Evolutionary conservation across 1,140 invertebrate species (phyloP).

Genomic region (Caenorhabditis remanei): DNA sequence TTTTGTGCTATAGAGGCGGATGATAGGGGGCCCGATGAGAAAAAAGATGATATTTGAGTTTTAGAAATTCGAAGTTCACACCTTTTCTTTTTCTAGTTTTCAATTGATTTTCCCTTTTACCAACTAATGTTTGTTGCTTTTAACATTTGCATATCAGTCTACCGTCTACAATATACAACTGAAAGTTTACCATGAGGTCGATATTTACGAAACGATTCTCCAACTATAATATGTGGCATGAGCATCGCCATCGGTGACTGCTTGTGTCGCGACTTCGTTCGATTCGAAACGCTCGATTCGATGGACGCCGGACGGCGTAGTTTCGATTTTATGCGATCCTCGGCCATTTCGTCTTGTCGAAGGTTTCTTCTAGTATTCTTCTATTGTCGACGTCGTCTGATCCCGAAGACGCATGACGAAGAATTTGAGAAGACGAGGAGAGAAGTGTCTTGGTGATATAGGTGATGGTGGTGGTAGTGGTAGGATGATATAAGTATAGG

Average conservation of each 20-base stretch:
- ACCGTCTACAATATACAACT: not conserved
- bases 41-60: not conserved
- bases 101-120: no score
- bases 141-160: no score
- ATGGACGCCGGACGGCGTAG: slow-evolving; percentile 21
- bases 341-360: slow-evolving; percentile 2
- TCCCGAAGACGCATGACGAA: slow-evolving; percentile 16
- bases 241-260: not conserved
- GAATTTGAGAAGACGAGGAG: not conserved
- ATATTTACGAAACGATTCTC: slow-evolving; percentile 39
- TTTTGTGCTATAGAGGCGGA: not conserved
- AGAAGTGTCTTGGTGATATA: not conserved
- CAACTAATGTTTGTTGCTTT: not conserved
- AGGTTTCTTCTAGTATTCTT: not conserved
- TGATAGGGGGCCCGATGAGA: not conserved
- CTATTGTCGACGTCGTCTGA: slow-evolving; percentile 8
- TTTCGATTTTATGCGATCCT: slow-evolving; percentile 13
- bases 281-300: not conserved
- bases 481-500: not conserved
- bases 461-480: not conserved
- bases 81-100: no score
- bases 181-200: slow-evolving; percentile 27
- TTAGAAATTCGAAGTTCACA: no score
- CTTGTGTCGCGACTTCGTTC: not conserved
- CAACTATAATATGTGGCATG: slow-evolving; percentile 47